Evolutionary conservation across 2,888 invertebrate species (phyloP).

Genomic region (Diploptera punctata): DNA sequence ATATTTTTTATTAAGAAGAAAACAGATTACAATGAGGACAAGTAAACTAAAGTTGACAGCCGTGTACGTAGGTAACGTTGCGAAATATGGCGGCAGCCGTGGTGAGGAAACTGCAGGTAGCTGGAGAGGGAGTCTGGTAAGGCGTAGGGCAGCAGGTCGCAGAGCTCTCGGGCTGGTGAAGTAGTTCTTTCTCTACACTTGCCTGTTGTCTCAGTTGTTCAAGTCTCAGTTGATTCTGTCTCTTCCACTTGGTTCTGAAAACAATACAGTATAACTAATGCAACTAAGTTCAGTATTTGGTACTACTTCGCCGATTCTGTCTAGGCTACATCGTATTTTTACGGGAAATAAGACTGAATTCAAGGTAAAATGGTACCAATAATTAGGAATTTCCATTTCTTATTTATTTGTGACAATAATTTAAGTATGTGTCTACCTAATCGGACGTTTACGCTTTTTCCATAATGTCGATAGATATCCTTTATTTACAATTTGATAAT

Average conservation of each 20-base stretch:
- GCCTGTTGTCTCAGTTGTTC: conserved; percentile 88
- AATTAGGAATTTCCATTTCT: no score
- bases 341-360: no score
- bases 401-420: no score
- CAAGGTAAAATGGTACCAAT: no score
- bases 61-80: conserved; percentile 76
- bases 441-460: no score
- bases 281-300: no score
- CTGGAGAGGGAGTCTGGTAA: conserved; percentile 46
- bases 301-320: no score
- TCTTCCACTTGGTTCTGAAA: conserved; percentile 59
- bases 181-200: conserved; percentile 72
- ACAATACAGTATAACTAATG: no score
- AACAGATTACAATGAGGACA: not conserved
- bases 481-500: no score
- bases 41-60: conserved; percentile 66
- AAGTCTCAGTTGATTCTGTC: conserved; percentile 78
- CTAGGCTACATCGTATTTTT: no score
- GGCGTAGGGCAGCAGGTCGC: conserved; percentile 52
- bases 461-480: no score
- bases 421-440: no score
- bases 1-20: not conserved
- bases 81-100: conserved; percentile 76
- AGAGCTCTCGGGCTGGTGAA: conserved; percentile 51
- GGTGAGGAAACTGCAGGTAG: conserved; percentile 69